A percentile compares a stretch with the other conserved stretches of the same genome.
phyloP scores from a whole-genome alignment of 2,797 vertebrate species.

The Sebastes miniatus region DNA sequence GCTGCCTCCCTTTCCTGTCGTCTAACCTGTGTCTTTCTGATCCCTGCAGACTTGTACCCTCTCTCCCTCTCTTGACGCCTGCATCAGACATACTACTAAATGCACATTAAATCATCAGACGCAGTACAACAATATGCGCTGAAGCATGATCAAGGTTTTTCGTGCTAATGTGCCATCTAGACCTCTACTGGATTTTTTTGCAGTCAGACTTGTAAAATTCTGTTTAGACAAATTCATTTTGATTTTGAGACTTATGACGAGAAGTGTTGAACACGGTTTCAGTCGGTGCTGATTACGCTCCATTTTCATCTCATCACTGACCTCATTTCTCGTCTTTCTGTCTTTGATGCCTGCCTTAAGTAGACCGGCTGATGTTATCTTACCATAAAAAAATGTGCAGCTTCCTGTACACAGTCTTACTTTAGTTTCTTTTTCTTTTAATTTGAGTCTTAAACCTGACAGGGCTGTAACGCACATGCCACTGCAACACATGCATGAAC shows the following conservation, averaged over 20 bases:
- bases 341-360: slow-evolving; percentile 23
- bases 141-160: slow-evolving; percentile 5
- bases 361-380: slow-evolving; percentile 17
- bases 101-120: slow-evolving; percentile 12
- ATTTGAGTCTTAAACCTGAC: neutral
- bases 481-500: neutral
- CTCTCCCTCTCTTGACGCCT: neutral
- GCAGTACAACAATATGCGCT: neutral
- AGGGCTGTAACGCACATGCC: neutral
- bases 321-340: slow-evolving; percentile 38
- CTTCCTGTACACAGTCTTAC: neutral
- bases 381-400: neutral
- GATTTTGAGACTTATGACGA: slow-evolving; percentile 32
- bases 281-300: slow-evolving; percentile 38
- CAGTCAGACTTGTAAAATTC: slow-evolving; percentile 17
- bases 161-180: slow-evolving; percentile 4
- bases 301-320: slow-evolving; percentile 47
- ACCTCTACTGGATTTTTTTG: neutral
- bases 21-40: neutral
- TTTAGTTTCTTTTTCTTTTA: neutral
- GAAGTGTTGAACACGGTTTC: slow-evolving; percentile 16
- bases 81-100: slow-evolving; percentile 5
- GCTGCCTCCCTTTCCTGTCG: neutral
- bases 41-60: neutral
- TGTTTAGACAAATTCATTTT: slow-evolving; percentile 15